Conservation (phyloP, 1,140 invertebrate species). For the Helicoverpa zea region DNA sequence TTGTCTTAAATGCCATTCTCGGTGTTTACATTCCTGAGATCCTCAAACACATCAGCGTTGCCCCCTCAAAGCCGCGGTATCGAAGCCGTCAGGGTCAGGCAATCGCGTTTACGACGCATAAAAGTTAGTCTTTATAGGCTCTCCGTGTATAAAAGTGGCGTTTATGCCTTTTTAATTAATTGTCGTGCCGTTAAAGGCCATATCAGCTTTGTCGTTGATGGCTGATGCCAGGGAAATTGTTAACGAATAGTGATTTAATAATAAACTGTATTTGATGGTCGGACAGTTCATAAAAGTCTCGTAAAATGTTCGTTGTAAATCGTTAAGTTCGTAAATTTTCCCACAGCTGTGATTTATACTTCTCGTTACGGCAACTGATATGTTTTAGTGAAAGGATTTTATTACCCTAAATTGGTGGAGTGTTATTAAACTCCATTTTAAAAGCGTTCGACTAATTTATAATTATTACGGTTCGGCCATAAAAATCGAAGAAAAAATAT, state of each 20-base stretch:
- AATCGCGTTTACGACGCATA: conserved; percentile 87
- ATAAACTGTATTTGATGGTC: conserved; percentile 76
- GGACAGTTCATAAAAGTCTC: conserved; percentile 77
- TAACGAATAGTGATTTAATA: conserved; percentile 81
- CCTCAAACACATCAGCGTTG: conserved; percentile 13
- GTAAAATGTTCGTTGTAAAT: conserved; percentile 72
- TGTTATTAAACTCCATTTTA: conserved; percentile 27
- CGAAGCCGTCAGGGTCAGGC: conserved; percentile 80
- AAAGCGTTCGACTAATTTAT: conserved; percentile 46
- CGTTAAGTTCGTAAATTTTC: conserved; percentile 54
- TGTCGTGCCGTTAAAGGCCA: conserved; percentile 81
- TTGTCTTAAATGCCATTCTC: conserved; percentile 4
- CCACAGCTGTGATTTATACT: conserved; percentile 49
- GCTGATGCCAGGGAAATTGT: conserved; percentile 77
- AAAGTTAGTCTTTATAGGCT: conserved; percentile 87
- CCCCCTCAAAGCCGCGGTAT: conserved; percentile 63
- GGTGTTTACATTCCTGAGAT: conserved; percentile 43
- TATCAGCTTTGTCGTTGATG: conserved; percentile 79
- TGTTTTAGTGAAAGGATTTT: conserved; percentile 42
- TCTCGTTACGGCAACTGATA: conserved; percentile 29
- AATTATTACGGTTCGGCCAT: conserved; percentile 18
- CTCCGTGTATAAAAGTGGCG: conserved; percentile 84
- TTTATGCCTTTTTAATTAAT: conserved; percentile 87
- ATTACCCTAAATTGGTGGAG: conserved; percentile 20
- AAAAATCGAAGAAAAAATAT: conserved; percentile 35